Conservation (phyloP, 2,113 vertebrate species). For the Verasper variegatus region DNA sequence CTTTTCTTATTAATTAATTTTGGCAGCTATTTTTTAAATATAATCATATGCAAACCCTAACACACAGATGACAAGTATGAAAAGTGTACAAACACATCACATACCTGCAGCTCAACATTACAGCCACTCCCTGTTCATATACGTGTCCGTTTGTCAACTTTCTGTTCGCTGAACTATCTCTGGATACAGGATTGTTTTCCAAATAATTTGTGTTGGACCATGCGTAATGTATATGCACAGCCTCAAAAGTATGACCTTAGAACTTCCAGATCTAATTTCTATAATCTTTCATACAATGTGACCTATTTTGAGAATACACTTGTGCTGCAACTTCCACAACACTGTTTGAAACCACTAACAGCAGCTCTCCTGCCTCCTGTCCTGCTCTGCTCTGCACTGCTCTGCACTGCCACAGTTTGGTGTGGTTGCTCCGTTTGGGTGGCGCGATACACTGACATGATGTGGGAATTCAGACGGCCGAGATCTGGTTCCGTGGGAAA, state of each 20-base stretch:
- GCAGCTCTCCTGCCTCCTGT: slow-evolving; percentile 22
- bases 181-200: not conserved
- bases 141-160: not conserved
- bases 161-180: not conserved
- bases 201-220: not conserved
- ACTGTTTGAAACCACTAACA: slow-evolving; percentile 49
- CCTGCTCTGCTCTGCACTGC: slow-evolving; percentile 23
- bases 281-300: slow-evolving; percentile 11
- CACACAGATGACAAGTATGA: too few relatives aligned
- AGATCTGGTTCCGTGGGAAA: slow-evolving; percentile 75
- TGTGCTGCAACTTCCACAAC: slow-evolving; percentile 5
- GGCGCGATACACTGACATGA: slow-evolving; percentile 22
- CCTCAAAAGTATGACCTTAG: slow-evolving; percentile 7
- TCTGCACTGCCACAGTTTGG: slow-evolving; percentile 14
- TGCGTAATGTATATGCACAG: not conserved
- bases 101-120: too few relatives aligned
- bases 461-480: slow-evolving; percentile 50
- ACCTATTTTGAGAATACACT: slow-evolving; percentile 28
- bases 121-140: not conserved
- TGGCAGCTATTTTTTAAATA: too few relatives aligned
- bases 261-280: slow-evolving; percentile 30
- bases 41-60: too few relatives aligned
- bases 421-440: slow-evolving; percentile 49
- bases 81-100: too few relatives aligned
- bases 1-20: too few relatives aligned